A percentile compares a stretch with the other conserved stretches of the same genome.
These are phyloP conservation scores for Epicampocera succincta DNA, from an alignment of 2,888 invertebrate genomes.

Conservation along the genomic window DNA sequence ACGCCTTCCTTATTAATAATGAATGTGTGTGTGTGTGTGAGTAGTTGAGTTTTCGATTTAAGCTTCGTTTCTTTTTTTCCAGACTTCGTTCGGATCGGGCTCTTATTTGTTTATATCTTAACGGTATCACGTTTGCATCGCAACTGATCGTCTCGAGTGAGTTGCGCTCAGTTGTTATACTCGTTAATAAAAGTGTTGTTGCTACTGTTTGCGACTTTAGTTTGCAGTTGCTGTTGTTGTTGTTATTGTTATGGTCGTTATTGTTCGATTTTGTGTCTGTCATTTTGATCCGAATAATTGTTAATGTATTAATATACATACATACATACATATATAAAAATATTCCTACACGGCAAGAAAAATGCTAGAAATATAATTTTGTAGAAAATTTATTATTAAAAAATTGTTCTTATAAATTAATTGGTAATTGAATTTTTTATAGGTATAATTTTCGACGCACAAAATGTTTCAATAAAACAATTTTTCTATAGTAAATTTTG, in stretches of 20 bases:
- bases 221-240: neutral
- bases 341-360: conserved; percentile 23
- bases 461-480: no score
- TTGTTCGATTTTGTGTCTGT: conserved; percentile 38
- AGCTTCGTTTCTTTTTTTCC: conserved; percentile 11
- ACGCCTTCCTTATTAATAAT: conserved; percentile 19
- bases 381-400: no score
- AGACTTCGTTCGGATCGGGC: neutral
- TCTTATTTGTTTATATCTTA: conserved; percentile 65
- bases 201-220: conserved; percentile 6
- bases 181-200: conserved; percentile 34
- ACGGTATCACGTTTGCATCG: conserved; percentile 76
- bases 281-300: conserved; percentile 38
- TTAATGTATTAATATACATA: conserved; percentile 40
- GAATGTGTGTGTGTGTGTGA: neutral
- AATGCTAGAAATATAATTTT: no score
- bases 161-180: conserved; percentile 69
- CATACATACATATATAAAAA: conserved; percentile 4
- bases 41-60: neutral
- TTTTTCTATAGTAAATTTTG: no score
- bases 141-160: conserved; percentile 74
- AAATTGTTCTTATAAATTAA: no score
- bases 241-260: conserved; percentile 11
- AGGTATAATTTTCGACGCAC: no score
- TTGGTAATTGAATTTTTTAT: no score